A percentile compares a stretch with the other conserved stretches of the same genome.
phyloP scores from a whole-genome alignment of 2,888 invertebrate genomes.

The Cyrtodaria siliqua region DNA sequence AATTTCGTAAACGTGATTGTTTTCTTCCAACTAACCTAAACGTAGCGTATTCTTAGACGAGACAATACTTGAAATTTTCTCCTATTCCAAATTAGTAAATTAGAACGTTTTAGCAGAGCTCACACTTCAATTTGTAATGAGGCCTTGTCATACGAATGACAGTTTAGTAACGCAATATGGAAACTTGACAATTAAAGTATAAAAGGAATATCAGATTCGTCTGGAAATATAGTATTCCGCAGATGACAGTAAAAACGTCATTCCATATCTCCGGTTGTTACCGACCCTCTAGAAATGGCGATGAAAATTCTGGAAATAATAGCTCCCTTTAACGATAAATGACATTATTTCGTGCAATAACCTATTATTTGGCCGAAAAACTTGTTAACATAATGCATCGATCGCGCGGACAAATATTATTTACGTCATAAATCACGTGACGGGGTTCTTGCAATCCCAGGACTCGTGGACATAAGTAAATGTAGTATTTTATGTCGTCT shows the following conservation, averaged over 20 bases:
- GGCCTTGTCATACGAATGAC: constrained; percentile 19
- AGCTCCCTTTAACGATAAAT: constrained; percentile 31
- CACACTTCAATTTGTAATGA: constrained; percentile 25
- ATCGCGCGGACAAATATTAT: not conserved
- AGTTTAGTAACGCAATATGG: constrained; percentile 32
- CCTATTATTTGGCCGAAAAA: constrained; percentile 26
- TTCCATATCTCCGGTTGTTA: constrained; percentile 11
- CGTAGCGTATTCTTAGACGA: too few relatives aligned
- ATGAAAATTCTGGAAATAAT: constrained; percentile 31
- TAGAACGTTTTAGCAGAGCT: constrained; percentile 18
- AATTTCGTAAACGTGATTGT: too few relatives aligned
- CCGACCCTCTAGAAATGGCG: constrained; percentile 7
- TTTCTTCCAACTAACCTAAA: too few relatives aligned
- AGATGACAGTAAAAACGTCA: constrained; percentile 33
- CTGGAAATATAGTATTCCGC: constrained; percentile 16
- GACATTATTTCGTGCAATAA: constrained; percentile 20
- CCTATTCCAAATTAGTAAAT: not conserved
- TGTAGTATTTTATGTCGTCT: not conserved
- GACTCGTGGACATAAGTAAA: constrained; percentile 1
- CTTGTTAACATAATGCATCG: constrained; percentile 19
- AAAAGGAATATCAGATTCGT: constrained; percentile 29
- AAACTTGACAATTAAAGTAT: constrained; percentile 17
- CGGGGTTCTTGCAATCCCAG: not conserved
- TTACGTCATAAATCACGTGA: constrained; percentile 5
- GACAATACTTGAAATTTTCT: too few relatives aligned